A percentile compares a stretch with the other conserved stretches of the same genome.
phyloP scores from a whole-genome alignment of 2,888 invertebrate genomes.

The Nomada fabriciana region DNA sequence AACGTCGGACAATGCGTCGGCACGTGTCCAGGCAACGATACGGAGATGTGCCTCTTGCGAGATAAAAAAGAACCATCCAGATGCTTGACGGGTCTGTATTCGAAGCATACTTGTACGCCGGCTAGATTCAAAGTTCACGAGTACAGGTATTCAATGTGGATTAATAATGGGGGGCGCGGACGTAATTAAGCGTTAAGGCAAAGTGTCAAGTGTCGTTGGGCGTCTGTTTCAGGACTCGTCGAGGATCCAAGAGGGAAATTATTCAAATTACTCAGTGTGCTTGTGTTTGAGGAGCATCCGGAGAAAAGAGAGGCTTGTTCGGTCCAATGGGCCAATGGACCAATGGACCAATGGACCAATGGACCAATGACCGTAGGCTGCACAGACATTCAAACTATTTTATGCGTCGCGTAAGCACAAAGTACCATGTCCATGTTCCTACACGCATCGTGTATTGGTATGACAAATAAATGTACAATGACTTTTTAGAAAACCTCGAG shows the following conservation, averaged over 20 bases:
- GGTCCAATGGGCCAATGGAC: background rate
- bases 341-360: background rate
- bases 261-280: slow-evolving; percentile 83
- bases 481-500: slow-evolving; percentile 39
- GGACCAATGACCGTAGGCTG: slow-evolving; percentile 7
- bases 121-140: slow-evolving; percentile 82
- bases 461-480: slow-evolving; percentile 61
- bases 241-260: slow-evolving; percentile 80
- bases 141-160: slow-evolving; percentile 70
- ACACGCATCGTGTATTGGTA: slow-evolving; percentile 60
- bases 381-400: slow-evolving; percentile 21
- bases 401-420: slow-evolving; percentile 32
- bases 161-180: background rate
- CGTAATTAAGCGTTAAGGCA: background rate
- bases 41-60: slow-evolving; percentile 80
- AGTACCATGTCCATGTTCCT: slow-evolving; percentile 66
- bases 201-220: background rate
- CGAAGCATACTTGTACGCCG: slow-evolving; percentile 79
- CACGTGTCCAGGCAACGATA: slow-evolving; percentile 79
- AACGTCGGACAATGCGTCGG: slow-evolving; percentile 84
- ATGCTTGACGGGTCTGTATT: slow-evolving; percentile 79
- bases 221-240: slow-evolving; percentile 76
- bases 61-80: slow-evolving; percentile 80
- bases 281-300: slow-evolving; percentile 75
- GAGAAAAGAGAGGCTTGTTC: background rate